A percentile compares a stretch with the other conserved stretches of the same genome.
These are phyloP conservation scores for Enoplolaimus lenunculus DNA, from an alignment of 2,888 invertebrate species.

Conservation along the genomic window DNA sequence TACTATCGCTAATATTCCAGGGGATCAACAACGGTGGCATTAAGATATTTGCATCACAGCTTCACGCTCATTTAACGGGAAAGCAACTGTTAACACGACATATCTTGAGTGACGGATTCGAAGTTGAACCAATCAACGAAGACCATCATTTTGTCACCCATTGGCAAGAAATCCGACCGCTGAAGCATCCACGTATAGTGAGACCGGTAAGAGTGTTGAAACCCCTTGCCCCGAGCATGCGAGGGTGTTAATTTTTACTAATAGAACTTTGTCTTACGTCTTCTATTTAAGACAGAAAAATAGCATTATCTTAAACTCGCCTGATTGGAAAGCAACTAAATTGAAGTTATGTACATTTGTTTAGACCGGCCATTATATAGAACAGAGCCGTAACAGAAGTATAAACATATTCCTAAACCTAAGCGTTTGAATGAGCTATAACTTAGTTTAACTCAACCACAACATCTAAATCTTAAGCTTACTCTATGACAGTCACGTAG, in stretches of 20 bases:
- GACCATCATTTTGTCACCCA: constrained; percentile 93
- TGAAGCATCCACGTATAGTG: constrained; percentile 63
- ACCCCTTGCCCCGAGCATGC: too few species aligned
- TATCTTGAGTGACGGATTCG: constrained; percentile 65
- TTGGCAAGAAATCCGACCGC: constrained; percentile 83
- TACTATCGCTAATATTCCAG: constrained; percentile 33
- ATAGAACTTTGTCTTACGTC: too few species aligned
- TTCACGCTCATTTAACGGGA: constrained; percentile 90
- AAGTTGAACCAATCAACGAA: constrained; percentile 66
- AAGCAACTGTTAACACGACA: constrained; percentile 60
- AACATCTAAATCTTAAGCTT: too few species aligned
- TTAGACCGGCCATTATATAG: background rate
- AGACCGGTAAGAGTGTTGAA: constrained; percentile 59
- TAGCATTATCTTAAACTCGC: too few species aligned
- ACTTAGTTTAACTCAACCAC: too few species aligned
- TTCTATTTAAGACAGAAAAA: too few species aligned
- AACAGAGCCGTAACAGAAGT: too few species aligned
- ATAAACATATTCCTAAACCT: too few species aligned
- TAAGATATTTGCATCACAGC: constrained; percentile 78
- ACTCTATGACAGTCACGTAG: too few species aligned
- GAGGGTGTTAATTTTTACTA: background rate
- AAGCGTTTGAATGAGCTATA: too few species aligned
- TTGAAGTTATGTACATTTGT: too few species aligned
- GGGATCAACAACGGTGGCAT: constrained; percentile 63
- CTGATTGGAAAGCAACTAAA: too few species aligned